Percentiles rank a stretch among this genome's conserved stretches.
Conservation (phyloP, 2,113 vertebrate species). For the Pogonocichla stellata region DNA sequence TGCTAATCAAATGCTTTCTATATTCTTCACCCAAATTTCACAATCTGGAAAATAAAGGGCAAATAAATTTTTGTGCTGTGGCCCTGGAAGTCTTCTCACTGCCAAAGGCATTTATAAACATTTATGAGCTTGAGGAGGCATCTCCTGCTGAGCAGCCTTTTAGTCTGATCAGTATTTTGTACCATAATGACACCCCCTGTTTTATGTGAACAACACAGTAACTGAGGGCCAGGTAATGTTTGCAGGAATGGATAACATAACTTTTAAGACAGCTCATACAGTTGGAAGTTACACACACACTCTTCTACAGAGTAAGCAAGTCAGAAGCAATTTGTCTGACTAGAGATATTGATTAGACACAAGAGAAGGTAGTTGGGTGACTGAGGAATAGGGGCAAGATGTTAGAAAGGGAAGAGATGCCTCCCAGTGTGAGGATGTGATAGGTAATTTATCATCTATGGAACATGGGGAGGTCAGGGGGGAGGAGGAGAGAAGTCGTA, state of each 20-base stretch:
- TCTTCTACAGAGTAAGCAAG: background rate
- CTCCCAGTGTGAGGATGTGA: background rate
- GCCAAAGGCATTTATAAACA: background rate
- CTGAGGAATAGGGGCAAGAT: background rate
- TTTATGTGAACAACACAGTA: background rate
- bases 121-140: background rate
- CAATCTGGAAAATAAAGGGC: background rate
- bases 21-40: background rate
- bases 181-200: background rate
- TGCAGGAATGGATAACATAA: background rate
- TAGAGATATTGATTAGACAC: background rate
- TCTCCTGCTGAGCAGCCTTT: background rate
- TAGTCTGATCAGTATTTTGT: background rate
- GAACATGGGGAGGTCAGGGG: background rate
- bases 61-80: background rate
- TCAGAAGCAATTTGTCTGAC: constrained; percentile 22
- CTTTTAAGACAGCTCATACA: background rate
- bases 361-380: background rate
- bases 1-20: background rate
- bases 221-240: background rate
- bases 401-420: background rate
- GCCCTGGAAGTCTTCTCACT: background rate
- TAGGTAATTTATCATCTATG: constrained; percentile 16
- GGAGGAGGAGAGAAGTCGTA: fast-evolving
- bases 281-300: background rate